Evolutionary conservation across 2,888 invertebrate species (phyloP).

Genomic region (Drosophila meridiana): DNA sequence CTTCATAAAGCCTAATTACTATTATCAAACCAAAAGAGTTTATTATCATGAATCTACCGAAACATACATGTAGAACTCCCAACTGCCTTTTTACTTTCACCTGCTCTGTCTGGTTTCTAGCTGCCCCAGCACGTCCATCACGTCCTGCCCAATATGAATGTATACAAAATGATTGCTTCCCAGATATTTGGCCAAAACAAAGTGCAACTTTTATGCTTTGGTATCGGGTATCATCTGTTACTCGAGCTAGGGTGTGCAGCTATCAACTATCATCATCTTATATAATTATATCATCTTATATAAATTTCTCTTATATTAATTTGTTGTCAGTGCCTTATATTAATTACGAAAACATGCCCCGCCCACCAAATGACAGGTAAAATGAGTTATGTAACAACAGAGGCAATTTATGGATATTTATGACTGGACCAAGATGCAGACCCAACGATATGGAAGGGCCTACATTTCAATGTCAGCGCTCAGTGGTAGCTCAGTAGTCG

Average conservation of each 20-base stretch:
- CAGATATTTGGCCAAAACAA: background rate
- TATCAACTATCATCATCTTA: conserved; percentile 52
- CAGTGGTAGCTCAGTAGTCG: background rate
- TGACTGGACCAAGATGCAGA: conserved; percentile 49
- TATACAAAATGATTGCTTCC: background rate
- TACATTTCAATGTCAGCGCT: conserved; percentile 13
- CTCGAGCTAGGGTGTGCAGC: conserved; percentile 25
- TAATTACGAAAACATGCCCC: conserved; percentile 54
- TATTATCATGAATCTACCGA: too few species aligned
- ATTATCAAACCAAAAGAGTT: too few species aligned
- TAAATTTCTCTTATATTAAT: conserved; percentile 62
- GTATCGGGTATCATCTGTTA: conserved; percentile 22
- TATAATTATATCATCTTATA: too few species aligned
- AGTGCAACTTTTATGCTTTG: background rate
- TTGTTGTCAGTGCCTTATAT: conserved; percentile 65
- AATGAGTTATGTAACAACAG: conserved; percentile 68
- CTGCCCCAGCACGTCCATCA: background rate
- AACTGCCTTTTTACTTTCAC: background rate
- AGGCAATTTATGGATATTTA: conserved; percentile 74
- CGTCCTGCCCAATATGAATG: background rate
- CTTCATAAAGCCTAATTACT: too few species aligned
- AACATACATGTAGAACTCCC: too few species aligned
- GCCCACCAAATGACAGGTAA: conserved; percentile 61
- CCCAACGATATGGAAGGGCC: conserved; percentile 19
- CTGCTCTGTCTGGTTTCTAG: background rate